Base-by-base conservation (phyloP, 2,113 vertebrate species). In the Ibidorhyncha struthersii region DNA sequence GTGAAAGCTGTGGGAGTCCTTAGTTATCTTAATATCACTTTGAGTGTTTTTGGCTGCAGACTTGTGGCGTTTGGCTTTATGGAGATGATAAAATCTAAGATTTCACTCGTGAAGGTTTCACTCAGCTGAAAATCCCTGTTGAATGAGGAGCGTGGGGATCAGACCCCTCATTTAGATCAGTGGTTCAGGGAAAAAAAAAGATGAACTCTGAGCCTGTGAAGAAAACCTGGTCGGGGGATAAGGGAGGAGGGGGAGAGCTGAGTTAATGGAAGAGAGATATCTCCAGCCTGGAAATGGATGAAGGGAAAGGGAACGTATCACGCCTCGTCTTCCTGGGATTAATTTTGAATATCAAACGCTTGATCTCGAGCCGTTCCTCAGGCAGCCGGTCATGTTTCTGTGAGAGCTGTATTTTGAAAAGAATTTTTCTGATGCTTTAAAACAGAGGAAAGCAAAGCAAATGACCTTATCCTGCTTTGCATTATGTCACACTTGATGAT, bases 391-490 rank as follows among this genome's bases (percentile, higher is more conserved):
- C 97, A 63, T 91, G 90, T 76, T 96, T 83, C 93, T 76, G n/a
- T 91, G 82, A 96, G 94, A 96, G 74, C 78, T 86, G 49, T 81
- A 27, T 91, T 94, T 81, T 96, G 94, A 95, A 96, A 95, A 93
- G 87, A 92, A 90, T 85, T 90, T 81, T 81, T 84, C 85, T 80
- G 55, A 20, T 85, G 74, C 94, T 83, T 88, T 92, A 86, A 95
- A 97, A 96, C 82, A 95, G 80, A 76, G 53, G 83, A 76, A 91
- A 93, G 94, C 82, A 90, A 86, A 97, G 93, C 91, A 86, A 89
- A 53, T 96, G 97, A 97, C 97, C 97, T 97, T 96, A 96, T 86
- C 90, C 92, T 93, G 86, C 94, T 95, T 92, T 96, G 92, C 74
- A 81, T 90, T 89, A 15, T 91, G 82, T 96, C 92, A 85, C 61